Conservation (phyloP, 2,113 vertebrate species). For the Condylura cristata region DNA sequence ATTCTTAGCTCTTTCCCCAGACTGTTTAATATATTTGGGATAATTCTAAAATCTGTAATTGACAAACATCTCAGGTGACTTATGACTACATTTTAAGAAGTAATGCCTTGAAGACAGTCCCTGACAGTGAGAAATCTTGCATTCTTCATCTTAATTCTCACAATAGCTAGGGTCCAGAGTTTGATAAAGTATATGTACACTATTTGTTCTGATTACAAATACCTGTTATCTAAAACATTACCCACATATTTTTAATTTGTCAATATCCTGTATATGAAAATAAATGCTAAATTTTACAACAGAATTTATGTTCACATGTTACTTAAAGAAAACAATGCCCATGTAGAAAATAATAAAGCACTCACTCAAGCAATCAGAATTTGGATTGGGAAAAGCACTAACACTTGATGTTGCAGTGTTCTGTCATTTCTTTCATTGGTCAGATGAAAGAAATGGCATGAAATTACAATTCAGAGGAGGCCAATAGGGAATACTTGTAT, state of each 20-base stretch:
- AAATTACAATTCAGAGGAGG: not conserved
- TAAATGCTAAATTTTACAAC: slow-evolving; percentile 32
- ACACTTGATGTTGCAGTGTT: not conserved
- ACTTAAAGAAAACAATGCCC: not conserved
- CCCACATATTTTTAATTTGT: slow-evolving; percentile 33
- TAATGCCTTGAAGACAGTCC: not conserved
- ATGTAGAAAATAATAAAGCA: not conserved
- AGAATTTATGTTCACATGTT: not conserved
- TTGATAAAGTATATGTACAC: not conserved
- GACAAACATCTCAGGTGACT: not conserved
- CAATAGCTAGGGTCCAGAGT: not conserved
- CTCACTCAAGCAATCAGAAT: not conserved
- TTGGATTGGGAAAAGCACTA: not conserved
- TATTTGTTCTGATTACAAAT: not conserved
- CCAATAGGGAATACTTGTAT: not conserved
- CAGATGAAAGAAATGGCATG: not conserved
- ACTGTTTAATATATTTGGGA: not conserved
- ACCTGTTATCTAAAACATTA: not conserved
- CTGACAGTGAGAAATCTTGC: not conserved
- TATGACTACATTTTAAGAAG: not conserved
- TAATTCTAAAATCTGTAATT: slow-evolving; percentile 32
- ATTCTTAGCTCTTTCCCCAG: not conserved
- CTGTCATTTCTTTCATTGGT: too few species aligned
- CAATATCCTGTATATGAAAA: not conserved
- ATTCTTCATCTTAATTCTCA: not conserved